Conservation (phyloP, 2,797 vertebrate genomes). For the Gouania willdenowi region DNA sequence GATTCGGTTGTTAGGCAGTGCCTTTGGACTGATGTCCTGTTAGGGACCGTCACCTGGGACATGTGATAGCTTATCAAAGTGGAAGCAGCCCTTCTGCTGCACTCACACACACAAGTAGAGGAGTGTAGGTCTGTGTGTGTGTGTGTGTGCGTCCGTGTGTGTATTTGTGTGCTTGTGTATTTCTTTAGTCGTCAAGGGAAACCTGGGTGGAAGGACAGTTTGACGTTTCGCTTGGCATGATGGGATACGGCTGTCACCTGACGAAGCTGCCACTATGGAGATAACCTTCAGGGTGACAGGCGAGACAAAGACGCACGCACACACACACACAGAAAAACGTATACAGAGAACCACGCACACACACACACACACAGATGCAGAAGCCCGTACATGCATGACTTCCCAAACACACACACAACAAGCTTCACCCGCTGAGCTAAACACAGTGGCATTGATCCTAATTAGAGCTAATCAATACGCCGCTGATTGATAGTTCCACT, state of each 20-base stretch:
- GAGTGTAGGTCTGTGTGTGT: conserved; percentile 29
- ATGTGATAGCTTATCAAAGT: conserved; percentile 99
- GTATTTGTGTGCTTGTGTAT: conserved; percentile 12
- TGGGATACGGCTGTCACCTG: conserved; percentile 98
- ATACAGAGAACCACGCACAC: conserved; percentile 73
- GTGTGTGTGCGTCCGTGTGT: conserved; percentile 12
- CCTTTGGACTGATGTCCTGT: conserved; percentile 87
- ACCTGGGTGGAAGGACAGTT: conserved; percentile 92
- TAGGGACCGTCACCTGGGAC: conserved; percentile 95
- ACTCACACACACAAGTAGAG: conserved; percentile 31
- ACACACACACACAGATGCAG: conserved; percentile 2
- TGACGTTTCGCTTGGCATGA: conserved; percentile 94
- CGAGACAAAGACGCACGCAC: conserved; percentile 81
- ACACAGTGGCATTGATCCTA: conserved; percentile 61
- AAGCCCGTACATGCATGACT: neutral
- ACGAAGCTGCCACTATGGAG: conserved; percentile 86
- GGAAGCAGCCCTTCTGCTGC: conserved; percentile 90
- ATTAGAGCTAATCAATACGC: conserved; percentile 71
- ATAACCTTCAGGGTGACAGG: conserved; percentile 97
- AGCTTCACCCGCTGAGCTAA: conserved; percentile 50
- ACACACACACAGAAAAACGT: conserved; percentile 9
- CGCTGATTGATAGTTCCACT: conserved; percentile 65
- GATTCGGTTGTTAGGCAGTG: conserved; percentile 80
- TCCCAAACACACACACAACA: neutral
- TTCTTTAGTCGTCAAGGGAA: conserved; percentile 84